Base-by-base conservation (phyloP, 30 jellyfish, hydroid and myxozoan species). In the Aurelia coerulea region DNA sequence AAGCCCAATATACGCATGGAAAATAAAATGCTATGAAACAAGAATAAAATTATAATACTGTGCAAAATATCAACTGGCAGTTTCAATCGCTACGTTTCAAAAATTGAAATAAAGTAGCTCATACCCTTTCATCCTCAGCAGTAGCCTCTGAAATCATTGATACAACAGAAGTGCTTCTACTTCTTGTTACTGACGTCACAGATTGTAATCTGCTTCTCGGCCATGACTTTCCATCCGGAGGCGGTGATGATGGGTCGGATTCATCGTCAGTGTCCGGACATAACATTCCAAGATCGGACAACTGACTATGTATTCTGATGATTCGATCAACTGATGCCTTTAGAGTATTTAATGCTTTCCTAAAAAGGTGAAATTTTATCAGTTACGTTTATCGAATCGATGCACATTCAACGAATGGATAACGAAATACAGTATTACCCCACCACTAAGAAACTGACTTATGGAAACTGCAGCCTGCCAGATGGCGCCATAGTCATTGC, bases 231-330 rank as follows among this genome's bases (percentile, higher is more conserved):
- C 90, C 69, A 33, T 62, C 63, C 29, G 53, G 69, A 8, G 96
- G 91, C 0, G 86, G 32, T 14, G 89, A 66, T 6, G 88, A 87
- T 46, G 56, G 56, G 29, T 71, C 66, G 3, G 80, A 59, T 10
- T 94, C 98, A 64, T 86, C 90, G 37, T 88, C 98, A 4, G 98
- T 83, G 46, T 84, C 97, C 23, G 98, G 98, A 70, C 81, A 81
- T 59, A 94, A 59, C 35, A 90, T 79, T 13, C 91, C 96, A 19
- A 94, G 72, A 11, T 94, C 97, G 42, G 68, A 51, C 4, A 94
- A 86, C 62, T 85, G 89, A 23, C 56, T 72, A 70, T 94, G 98
- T 14, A 94, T 58, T 39, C 59, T 80, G 62, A 76, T 66, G 68
- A 94, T 83, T 19, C 83, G 86, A 34, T 84, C 97, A 15, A 90